Conservation (phyloP, 2,113 vertebrate species). For the Engystomops pustulosus region DNA sequence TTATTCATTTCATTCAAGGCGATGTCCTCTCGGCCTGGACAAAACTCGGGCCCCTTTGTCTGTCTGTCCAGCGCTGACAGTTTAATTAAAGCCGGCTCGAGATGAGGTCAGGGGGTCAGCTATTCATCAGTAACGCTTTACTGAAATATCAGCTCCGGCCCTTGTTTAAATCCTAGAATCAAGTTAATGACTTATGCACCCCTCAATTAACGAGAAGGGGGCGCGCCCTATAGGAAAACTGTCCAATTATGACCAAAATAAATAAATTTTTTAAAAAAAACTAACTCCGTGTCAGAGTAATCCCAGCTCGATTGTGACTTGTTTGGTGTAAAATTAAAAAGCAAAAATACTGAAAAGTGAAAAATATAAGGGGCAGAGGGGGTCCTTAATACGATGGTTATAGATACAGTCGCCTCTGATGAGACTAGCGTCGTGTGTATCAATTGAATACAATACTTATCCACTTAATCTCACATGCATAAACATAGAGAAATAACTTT, state of each 20-base stretch:
- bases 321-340: not conserved
- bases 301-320: not conserved
- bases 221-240: slow-evolving; percentile 18
- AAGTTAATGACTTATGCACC: slow-evolving; percentile 66
- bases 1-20: slow-evolving; percentile 58
- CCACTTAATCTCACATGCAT: no score
- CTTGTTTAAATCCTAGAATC: slow-evolving; percentile 65
- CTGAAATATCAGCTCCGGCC: slow-evolving; percentile 67
- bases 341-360: not conserved
- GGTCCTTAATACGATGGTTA: no score
- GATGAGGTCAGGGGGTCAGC: slow-evolving; percentile 68
- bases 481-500: no score
- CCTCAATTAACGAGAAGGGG: not conserved
- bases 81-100: slow-evolving; percentile 73
- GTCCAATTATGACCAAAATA: slow-evolving; percentile 3
- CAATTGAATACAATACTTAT: no score
- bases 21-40: slow-evolving; percentile 54
- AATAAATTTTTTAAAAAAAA: slow-evolving; percentile 7
- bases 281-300: not conserved
- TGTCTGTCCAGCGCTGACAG: slow-evolving; percentile 68
- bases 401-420: no score
- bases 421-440: no score
- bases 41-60: slow-evolving; percentile 64
- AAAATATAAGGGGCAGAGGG: no score
- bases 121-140: slow-evolving; percentile 44